These are phyloP conservation scores for Stichopus chloronotus DNA, from an alignment of 35 echinoderm and acorn worm genomes.

Conservation along the genomic window DNA sequence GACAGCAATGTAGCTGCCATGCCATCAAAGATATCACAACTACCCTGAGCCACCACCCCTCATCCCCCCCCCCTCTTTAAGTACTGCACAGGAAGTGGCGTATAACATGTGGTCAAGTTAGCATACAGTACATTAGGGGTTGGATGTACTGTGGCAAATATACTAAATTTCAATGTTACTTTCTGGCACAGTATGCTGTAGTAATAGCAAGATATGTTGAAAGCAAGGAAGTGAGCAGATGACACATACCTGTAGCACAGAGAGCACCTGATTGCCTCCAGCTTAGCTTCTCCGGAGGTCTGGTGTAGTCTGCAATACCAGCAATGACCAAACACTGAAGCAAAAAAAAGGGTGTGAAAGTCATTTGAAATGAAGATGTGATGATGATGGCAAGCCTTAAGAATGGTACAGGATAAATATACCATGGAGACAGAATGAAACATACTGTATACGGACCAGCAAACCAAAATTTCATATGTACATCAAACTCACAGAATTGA, in stretches of 20 bases:
- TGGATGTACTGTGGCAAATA: no score
- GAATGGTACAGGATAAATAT: not conserved
- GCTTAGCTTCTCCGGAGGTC: slow-evolving; percentile 92
- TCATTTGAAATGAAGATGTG: not conserved
- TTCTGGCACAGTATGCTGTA: no score
- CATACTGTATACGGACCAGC: not conserved
- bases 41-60: no score
- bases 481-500: no score
- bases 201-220: no score
- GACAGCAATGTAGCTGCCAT: no score
- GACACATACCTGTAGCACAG: slow-evolving; percentile 81
- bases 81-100: no score
- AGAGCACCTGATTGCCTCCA: slow-evolving; percentile 85
- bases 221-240: not conserved
- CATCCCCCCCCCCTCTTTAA: no score
- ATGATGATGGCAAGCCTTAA: not conserved
- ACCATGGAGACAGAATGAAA: not conserved
- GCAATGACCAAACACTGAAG: slow-evolving; percentile 88
- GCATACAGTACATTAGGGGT: no score
- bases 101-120: no score
- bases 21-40: no score
- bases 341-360: not conserved
- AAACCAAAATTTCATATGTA: not conserved
- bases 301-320: slow-evolving; percentile 85
- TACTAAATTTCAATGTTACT: no score